Conservation (phyloP, 2,113 vertebrate species). For the Ifrita kowaldi region DNA sequence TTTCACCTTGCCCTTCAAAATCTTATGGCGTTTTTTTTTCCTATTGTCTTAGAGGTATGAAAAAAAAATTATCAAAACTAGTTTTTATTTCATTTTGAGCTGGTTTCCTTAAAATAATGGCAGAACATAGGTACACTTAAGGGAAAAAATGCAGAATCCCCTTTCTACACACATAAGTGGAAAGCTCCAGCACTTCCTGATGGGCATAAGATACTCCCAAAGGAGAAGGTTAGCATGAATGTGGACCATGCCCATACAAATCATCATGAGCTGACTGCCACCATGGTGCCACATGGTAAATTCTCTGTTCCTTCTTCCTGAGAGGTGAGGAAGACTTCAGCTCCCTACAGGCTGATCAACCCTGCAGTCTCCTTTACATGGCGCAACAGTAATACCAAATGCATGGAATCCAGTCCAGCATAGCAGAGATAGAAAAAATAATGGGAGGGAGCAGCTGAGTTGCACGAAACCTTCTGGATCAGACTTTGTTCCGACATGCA, state of each 20-base stretch:
- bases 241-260: neutral
- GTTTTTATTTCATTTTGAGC: neutral
- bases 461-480: neutral
- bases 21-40: neutral
- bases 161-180: accelerated
- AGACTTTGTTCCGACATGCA: accelerated
- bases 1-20: neutral
- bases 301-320: neutral
- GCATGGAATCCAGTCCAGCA: neutral
- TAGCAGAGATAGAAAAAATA: neutral
- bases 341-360: neutral
- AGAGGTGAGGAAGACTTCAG: neutral
- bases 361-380: neutral
- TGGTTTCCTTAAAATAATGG: neutral
- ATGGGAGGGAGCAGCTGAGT: neutral
- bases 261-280: neutral
- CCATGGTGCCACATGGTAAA: neutral
- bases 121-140: neutral
- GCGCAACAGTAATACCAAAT: neutral
- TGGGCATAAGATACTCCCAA: neutral
- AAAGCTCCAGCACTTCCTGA: neutral
- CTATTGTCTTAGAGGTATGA: neutral
- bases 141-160: neutral
- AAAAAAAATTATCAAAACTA: neutral
- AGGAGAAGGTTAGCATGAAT: neutral